Evolutionary conservation across 2,888 invertebrate genomes (phyloP).

Genomic region (Oxycera nigricornis): DNA sequence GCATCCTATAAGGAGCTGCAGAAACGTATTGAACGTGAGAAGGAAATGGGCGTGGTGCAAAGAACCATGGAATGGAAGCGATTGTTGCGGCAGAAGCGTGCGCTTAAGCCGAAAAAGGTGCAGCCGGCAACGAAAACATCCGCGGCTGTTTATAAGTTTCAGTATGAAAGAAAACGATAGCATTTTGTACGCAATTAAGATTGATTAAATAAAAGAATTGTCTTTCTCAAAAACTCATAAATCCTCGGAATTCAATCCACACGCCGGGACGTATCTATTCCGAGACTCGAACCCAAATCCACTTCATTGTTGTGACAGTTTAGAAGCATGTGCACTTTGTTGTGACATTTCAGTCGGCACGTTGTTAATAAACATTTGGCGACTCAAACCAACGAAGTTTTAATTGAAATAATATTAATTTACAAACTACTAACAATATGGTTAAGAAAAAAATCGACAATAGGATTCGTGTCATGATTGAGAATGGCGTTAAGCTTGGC

Average conservation of each 20-base stretch:
- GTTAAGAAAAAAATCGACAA: conserved; percentile 96
- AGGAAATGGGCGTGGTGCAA: conserved; percentile 76
- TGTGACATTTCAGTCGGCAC: background rate
- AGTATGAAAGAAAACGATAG: conserved; percentile 79
- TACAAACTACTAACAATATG: conserved; percentile 66
- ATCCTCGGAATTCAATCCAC: no score
- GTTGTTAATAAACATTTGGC: background rate
- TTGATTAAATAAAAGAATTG: no score
- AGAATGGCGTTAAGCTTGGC: conserved; percentile 91
- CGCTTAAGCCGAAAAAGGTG: conserved; percentile 71
- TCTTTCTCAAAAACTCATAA: no score
- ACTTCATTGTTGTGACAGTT: no score
- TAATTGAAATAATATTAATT: background rate
- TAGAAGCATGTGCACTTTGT: conserved; percentile 12
- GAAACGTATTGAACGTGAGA: conserved; percentile 79
- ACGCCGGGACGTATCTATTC: no score
- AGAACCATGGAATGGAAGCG: conserved; percentile 79
- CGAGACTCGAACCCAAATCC: no score
- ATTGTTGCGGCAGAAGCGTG: conserved; percentile 70
- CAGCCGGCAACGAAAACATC: conserved; percentile 69
- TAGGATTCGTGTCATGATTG: conserved; percentile 91
- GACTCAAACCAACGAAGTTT: background rate
- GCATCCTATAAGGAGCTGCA: conserved; percentile 76
- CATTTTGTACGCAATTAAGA: no score
- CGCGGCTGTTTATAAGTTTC: conserved; percentile 81